Percentiles rank a stretch among this genome's conserved stretches.
phyloP scores from a whole-genome alignment of 2,888 invertebrate species.

The Spodoptera exigua region DNA sequence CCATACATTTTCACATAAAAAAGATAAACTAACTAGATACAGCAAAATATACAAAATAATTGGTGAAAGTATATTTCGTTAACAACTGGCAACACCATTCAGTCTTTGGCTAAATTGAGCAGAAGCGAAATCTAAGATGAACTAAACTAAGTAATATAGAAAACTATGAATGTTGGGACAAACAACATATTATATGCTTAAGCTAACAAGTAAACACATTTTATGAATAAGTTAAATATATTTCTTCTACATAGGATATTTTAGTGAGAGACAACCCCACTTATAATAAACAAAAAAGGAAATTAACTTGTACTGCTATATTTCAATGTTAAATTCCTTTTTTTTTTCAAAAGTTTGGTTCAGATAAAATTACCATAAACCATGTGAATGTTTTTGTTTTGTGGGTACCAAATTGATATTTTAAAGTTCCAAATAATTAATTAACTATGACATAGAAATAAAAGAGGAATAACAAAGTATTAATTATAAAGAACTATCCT shows the following conservation, averaged over 20 bases:
- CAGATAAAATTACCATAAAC: too few species aligned
- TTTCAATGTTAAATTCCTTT: too few species aligned
- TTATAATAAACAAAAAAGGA: too few species aligned
- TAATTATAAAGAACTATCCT: constrained; percentile 18
- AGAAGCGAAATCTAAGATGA: constrained; percentile 58
- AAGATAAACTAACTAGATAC: constrained; percentile 17
- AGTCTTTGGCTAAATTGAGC: constrained; percentile 86
- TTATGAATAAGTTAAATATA: too few species aligned
- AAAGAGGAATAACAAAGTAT: constrained; percentile 22
- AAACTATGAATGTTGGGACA: constrained; percentile 11
- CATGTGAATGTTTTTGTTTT: too few species aligned
- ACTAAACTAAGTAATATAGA: constrained; percentile 21
- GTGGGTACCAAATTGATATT: too few species aligned
- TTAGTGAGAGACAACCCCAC: too few species aligned
- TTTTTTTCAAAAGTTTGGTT: too few species aligned
- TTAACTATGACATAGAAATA: constrained; percentile 21
- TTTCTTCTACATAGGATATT: too few species aligned
- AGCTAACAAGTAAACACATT: constrained; percentile 2
- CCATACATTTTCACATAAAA: background rate
- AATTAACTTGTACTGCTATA: too few species aligned
- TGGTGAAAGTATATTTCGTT: constrained; percentile 47
- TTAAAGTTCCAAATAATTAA: background rate
- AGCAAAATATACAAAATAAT: constrained; percentile 46
- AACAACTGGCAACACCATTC: constrained; percentile 65
- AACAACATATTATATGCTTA: constrained; percentile 25